Evolutionary conservation across 2,113 vertebrate species (phyloP).

Genomic region (Oncorhynchus tshawytscha): DNA sequence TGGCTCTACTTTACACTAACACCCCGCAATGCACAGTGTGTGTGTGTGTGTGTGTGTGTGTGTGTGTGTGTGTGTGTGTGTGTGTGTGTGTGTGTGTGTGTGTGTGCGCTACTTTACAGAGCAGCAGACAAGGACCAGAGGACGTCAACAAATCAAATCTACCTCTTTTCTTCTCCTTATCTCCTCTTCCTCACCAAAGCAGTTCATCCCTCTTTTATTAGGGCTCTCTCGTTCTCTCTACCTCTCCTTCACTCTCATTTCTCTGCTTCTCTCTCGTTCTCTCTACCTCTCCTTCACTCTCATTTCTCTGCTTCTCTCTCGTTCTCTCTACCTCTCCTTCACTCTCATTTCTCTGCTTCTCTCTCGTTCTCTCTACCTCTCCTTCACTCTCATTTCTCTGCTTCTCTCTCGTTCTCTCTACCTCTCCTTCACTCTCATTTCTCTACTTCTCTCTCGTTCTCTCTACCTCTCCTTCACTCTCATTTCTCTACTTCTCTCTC

Average conservation of each 20-base stretch:
- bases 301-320: too few relatives aligned
- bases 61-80: constrained; percentile 8
- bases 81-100: constrained; percentile 7
- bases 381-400: too few relatives aligned
- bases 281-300: neutral
- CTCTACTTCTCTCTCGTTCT: too few relatives aligned
- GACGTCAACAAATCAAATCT: constrained; percentile 41
- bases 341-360: too few relatives aligned
- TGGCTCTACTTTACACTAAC: constrained; percentile 62
- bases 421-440: too few relatives aligned
- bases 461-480: constrained; percentile 7
- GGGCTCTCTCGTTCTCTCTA: constrained; percentile 14
- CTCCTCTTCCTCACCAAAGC: neutral
- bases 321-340: too few relatives aligned
- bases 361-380: too few relatives aligned
- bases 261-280: neutral
- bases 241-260: too few relatives aligned
- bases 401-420: too few relatives aligned
- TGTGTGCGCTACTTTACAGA: constrained; percentile 58
- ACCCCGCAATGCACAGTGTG: constrained; percentile 40
- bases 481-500: constrained; percentile 41
- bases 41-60: constrained; percentile 19
- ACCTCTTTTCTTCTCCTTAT: constrained; percentile 22
- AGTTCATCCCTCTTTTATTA: neutral
- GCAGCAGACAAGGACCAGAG: constrained; percentile 45